phyloP scores from a whole-genome alignment of 2,797 vertebrate genomes.

The Onychomys arenicola region DNA sequence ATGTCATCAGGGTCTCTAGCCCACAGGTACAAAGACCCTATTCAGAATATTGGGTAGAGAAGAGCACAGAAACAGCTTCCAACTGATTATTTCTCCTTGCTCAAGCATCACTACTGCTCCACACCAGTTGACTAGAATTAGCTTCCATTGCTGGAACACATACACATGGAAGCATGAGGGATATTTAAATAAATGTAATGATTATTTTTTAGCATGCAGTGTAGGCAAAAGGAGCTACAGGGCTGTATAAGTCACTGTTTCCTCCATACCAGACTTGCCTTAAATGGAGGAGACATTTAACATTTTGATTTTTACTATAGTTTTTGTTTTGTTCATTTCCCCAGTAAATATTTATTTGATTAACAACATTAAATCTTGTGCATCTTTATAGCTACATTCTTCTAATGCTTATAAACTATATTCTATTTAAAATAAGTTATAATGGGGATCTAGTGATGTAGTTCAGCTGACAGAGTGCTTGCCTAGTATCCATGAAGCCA shows the following conservation, averaged over 20 bases:
- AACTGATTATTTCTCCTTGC: background rate
- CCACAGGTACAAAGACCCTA: background rate
- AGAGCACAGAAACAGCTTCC: rapidly evolving
- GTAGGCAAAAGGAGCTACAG: background rate
- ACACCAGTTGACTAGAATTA: background rate
- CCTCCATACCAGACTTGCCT: background rate
- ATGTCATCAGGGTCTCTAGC: background rate
- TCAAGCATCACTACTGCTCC: background rate
- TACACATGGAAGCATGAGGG: background rate
- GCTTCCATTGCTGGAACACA: background rate
- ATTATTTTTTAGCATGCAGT: background rate
- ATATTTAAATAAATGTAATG: background rate
- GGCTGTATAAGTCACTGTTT: background rate
- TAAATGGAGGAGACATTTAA: background rate
- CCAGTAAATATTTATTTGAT: background rate
- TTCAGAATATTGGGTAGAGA: background rate
- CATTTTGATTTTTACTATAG: background rate
- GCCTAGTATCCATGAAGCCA: background rate
- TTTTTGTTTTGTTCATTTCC: background rate
- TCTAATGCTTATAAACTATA: background rate
- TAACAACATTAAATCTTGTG: background rate
- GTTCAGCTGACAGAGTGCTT: background rate
- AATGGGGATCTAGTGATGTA: background rate
- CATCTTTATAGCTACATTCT: background rate
- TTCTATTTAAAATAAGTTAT: background rate